Conservation (phyloP, 2,113 vertebrate genomes). For the Romanogobio albipinnatus region DNA sequence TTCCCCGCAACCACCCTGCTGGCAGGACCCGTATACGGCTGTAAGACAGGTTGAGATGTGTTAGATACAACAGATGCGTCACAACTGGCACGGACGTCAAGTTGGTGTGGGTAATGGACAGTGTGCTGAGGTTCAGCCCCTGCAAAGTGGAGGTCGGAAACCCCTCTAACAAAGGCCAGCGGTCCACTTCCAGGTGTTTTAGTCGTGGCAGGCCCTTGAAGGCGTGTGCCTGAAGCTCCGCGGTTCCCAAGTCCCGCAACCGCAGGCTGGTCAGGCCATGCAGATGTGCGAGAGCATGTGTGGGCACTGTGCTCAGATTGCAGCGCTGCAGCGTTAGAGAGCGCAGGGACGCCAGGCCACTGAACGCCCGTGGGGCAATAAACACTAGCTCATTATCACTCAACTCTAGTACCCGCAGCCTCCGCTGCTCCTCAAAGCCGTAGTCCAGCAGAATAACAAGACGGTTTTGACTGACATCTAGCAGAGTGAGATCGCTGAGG, state of each 20-base stretch:
- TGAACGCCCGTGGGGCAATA: slow-evolving; percentile 93
- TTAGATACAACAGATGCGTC: slow-evolving; percentile 91
- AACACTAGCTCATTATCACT: slow-evolving; percentile 96
- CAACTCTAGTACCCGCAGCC: slow-evolving; percentile 88
- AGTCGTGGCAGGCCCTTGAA: slow-evolving; percentile 91
- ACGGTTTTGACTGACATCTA: slow-evolving; percentile 97
- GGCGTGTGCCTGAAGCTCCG: slow-evolving; percentile 83
- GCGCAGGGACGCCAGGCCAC: slow-evolving; percentile 89
- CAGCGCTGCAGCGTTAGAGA: slow-evolving; percentile 92
- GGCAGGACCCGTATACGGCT: slow-evolving; percentile 88
- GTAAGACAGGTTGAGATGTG: slow-evolving; percentile 94
- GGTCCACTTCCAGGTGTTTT: slow-evolving; percentile 87
- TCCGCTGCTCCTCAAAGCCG: slow-evolving; percentile 96
- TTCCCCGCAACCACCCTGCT: slow-evolving; percentile 88
- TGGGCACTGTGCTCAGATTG: slow-evolving; percentile 87
- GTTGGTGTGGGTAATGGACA: slow-evolving; percentile 94
- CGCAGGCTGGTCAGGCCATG: slow-evolving; percentile 71
- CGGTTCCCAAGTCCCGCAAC: slow-evolving; percentile 75
- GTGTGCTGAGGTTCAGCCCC: slow-evolving; percentile 91
- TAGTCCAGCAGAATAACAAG: slow-evolving; percentile 96
- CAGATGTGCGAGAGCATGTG: slow-evolving; percentile 74
- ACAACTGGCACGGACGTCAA: slow-evolving; percentile 85
- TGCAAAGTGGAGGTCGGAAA: slow-evolving; percentile 91
- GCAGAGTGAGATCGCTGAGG: slow-evolving; percentile 90
- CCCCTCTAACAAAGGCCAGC: slow-evolving; percentile 91